These are phyloP conservation scores for Leptinotarsa defecta DNA, from an alignment of 1,140 invertebrate species.

Conservation along the genomic window DNA sequence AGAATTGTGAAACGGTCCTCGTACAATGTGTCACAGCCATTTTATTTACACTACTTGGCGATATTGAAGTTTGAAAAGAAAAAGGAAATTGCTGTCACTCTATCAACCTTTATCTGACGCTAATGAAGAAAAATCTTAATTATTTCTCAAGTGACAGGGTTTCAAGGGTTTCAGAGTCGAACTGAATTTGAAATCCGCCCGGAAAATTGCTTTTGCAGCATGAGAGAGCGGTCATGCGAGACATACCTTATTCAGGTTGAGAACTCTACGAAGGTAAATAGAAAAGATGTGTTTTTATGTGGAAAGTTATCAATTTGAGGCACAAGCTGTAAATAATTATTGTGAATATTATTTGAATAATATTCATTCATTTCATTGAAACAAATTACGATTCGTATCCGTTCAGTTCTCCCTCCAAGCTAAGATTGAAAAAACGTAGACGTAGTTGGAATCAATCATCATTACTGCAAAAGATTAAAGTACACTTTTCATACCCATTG, in stretches of 20 bases:
- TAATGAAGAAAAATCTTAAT: constrained; percentile 9
- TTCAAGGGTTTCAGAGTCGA: constrained; percentile 5
- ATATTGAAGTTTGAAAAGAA: constrained; percentile 24
- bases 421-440: background rate
- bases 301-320: no score
- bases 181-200: constrained; percentile 1
- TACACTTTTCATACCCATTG: background rate
- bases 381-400: background rate
- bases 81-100: constrained; percentile 25
- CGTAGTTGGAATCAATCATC: constrained; percentile 12
- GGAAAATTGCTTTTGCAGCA: background rate
- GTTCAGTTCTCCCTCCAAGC: background rate
- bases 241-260: no score
- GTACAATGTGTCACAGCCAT: constrained; percentile 1
- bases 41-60: constrained; percentile 19
- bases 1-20: background rate
- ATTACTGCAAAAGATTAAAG: constrained; percentile 10
- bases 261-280: no score
- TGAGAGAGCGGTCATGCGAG: no score
- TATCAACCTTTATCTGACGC: constrained; percentile 7
- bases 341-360: no score
- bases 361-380: no score
- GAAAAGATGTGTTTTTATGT: no score
- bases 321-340: no score
- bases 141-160: constrained; percentile 3